Percentiles rank a stretch among this genome's conserved stretches.
These are phyloP conservation scores for Galerucella calmariensis DNA, from an alignment of 2,888 invertebrate genomes.

Conservation along the genomic window DNA sequence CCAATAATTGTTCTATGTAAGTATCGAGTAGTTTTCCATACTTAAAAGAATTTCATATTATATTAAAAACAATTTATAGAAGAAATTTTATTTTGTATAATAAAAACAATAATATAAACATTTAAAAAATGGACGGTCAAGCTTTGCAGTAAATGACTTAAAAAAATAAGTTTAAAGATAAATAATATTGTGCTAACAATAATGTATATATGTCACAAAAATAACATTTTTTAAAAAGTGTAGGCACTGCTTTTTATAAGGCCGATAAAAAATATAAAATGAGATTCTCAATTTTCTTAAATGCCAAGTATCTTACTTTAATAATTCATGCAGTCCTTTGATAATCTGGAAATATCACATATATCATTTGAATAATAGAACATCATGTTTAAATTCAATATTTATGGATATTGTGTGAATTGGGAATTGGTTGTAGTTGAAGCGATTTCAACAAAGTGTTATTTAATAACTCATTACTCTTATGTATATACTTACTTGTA, in stretches of 20 bases:
- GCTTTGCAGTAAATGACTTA: conserved; percentile 27
- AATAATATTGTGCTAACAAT: conserved; percentile 21
- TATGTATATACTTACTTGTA: too few species aligned
- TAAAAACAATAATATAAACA: conserved; percentile 35
- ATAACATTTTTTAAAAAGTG: conserved; percentile 13
- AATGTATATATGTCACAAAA: conserved; percentile 27
- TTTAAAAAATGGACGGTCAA: conserved; percentile 44
- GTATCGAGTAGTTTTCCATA: too few species aligned
- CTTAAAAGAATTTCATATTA: too few species aligned
- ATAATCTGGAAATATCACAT: neutral
- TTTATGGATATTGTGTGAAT: neutral
- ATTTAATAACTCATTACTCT: too few species aligned
- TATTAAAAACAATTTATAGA: neutral
- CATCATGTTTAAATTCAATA: neutral
- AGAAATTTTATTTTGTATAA: conserved; percentile 25
- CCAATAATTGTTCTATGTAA: too few species aligned
- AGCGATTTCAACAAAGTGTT: neutral
- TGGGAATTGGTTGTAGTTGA: too few species aligned
- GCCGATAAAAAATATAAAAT: conserved; percentile 8
- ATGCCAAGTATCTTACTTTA: neutral
- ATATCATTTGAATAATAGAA: neutral
- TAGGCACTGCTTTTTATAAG: conserved; percentile 31
- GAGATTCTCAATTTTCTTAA: neutral
- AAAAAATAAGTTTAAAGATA: conserved; percentile 21
- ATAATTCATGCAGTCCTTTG: neutral